phyloP scores from a whole-genome alignment of 2,888 invertebrate genomes.

The Theretra japonica region DNA sequence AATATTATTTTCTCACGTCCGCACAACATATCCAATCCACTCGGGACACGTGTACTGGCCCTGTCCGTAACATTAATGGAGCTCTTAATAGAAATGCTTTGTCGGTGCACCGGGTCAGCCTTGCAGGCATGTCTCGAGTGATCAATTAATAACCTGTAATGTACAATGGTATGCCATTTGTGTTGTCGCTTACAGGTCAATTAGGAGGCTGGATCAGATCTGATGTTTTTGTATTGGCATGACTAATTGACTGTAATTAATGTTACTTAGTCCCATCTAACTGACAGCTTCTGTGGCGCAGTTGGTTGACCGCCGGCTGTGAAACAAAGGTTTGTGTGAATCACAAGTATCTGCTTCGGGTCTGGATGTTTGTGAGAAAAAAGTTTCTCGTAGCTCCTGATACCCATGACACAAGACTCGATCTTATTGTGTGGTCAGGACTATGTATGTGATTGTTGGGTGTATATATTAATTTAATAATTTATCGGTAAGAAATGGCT shows the following conservation, averaged over 20 bases:
- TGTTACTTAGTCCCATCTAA: too few relatives aligned
- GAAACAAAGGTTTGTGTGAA: too few relatives aligned
- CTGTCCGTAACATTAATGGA: constrained; percentile 31
- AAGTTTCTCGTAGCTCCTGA: too few relatives aligned
- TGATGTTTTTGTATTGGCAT: background rate
- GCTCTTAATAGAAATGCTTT: constrained; percentile 40
- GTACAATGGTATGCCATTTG: background rate
- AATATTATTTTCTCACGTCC: constrained; percentile 24
- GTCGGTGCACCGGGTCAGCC: constrained; percentile 33
- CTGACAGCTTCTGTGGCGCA: too few relatives aligned
- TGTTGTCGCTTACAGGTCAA: background rate
- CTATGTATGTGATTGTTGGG: too few relatives aligned
- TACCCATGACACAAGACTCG: too few relatives aligned
- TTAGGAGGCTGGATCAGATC: background rate
- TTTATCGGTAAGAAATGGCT: background rate
- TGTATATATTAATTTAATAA: too few relatives aligned
- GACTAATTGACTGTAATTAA: too few relatives aligned
- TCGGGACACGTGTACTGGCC: constrained; percentile 17
- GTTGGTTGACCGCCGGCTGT: too few relatives aligned
- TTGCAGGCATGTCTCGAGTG: constrained; percentile 28
- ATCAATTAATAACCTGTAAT: constrained; percentile 42
- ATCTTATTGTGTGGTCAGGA: too few relatives aligned
- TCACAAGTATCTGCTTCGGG: too few relatives aligned
- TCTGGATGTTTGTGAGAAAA: too few relatives aligned
- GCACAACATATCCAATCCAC: constrained; percentile 20